Conservation (phyloP, 2,888 invertebrate species). For the Lordiphosa fenestrarum region DNA sequence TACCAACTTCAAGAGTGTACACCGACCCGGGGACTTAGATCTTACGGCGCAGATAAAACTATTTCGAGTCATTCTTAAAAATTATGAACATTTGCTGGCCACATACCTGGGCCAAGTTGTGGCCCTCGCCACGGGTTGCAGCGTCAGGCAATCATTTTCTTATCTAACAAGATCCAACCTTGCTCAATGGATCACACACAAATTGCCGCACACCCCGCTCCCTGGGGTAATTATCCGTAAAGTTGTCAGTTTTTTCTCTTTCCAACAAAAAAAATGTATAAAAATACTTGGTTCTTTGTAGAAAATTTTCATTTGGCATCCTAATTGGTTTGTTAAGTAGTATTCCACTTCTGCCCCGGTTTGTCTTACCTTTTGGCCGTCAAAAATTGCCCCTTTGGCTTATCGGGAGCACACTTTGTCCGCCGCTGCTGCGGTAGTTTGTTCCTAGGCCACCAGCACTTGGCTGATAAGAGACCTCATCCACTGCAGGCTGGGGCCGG, state of each 20-base stretch:
- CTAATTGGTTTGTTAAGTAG: slow-evolving; percentile 73
- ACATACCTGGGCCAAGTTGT: slow-evolving; percentile 56
- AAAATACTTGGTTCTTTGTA: background rate
- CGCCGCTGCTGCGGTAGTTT: slow-evolving; percentile 37
- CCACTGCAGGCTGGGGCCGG: slow-evolving; percentile 48
- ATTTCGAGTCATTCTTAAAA: slow-evolving; percentile 70
- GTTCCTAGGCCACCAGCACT: slow-evolving; percentile 35
- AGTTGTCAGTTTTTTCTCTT: slow-evolving; percentile 70
- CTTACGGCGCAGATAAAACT: slow-evolving; percentile 46
- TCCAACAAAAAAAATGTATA: no score
- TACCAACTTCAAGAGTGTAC: slow-evolving; percentile 51
- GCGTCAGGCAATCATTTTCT: slow-evolving; percentile 55
- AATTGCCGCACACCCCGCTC: slow-evolving; percentile 56
- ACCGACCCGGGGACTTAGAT: slow-evolving; percentile 39
- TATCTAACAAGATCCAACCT: slow-evolving; percentile 67
- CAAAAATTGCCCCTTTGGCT: slow-evolving; percentile 40
- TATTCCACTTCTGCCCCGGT: slow-evolving; percentile 32
- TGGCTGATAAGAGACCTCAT: slow-evolving; percentile 48
- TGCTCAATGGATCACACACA: slow-evolving; percentile 71
- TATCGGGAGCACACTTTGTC: slow-evolving; percentile 54
- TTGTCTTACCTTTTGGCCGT: slow-evolving; percentile 28
- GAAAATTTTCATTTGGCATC: slow-evolving; percentile 64
- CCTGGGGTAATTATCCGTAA: slow-evolving; percentile 69
- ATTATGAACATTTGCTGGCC: slow-evolving; percentile 71
- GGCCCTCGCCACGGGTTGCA: slow-evolving; percentile 44